Percentiles rank a stretch among this genome's conserved stretches.
These are phyloP conservation scores for Gopherus evgoodei DNA, from an alignment of 2,113 vertebrate genomes.

Conservation along the genomic window DNA sequence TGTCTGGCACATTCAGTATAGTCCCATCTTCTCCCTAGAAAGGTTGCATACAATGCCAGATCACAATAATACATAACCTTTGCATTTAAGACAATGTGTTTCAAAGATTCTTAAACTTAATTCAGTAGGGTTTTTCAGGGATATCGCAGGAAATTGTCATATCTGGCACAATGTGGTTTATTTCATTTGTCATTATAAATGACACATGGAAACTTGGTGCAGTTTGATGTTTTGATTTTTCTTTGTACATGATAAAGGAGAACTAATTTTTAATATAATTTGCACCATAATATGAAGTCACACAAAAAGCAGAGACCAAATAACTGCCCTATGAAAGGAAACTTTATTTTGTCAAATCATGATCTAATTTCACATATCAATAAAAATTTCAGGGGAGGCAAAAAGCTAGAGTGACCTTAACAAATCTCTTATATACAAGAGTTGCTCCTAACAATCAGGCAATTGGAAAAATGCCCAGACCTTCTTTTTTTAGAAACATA, in stretches of 20 bases:
- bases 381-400: neutral
- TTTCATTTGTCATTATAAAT: conserved; percentile 46
- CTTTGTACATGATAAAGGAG: conserved; percentile 33
- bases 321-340: conserved; percentile 51
- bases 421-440: neutral
- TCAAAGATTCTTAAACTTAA: neutral
- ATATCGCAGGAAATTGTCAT: neutral
- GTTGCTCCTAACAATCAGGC: neutral
- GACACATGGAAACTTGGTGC: conserved; percentile 59
- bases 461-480: neutral
- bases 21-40: neutral
- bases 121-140: neutral
- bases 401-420: neutral
- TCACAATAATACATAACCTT: neutral
- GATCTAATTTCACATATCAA: conserved; percentile 46
- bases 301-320: conserved; percentile 34
- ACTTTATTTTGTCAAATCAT: conserved; percentile 39
- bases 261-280: conserved; percentile 62
- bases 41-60: neutral
- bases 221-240: conserved; percentile 47
- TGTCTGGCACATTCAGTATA: neutral
- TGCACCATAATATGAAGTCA: conserved; percentile 25
- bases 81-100: neutral
- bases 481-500: fast-evolving
- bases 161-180: neutral